Evolutionary conservation across 2,113 vertebrate genomes (phyloP).

Genomic region (Crypturellus undulatus): DNA sequence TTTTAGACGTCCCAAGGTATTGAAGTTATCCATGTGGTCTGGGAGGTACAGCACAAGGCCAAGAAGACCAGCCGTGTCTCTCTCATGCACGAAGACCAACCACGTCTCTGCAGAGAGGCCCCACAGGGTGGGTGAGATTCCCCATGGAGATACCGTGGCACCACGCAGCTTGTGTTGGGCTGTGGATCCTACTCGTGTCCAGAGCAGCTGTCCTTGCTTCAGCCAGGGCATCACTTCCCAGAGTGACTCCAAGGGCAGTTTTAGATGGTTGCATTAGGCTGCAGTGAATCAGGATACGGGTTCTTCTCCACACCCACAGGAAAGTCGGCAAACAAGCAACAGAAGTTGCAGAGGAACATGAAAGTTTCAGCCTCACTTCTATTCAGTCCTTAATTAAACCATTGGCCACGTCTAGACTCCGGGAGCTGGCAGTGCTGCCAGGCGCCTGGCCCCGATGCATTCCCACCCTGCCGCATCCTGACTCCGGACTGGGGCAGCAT

Average conservation of each 20-base stretch:
- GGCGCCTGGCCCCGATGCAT: rapidly evolving
- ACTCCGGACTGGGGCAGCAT: rapidly evolving
- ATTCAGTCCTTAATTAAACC: conserved; percentile 42
- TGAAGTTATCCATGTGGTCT: rapidly evolving
- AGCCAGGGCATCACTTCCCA: not conserved
- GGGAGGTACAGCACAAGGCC: not conserved
- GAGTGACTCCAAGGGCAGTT: rapidly evolving
- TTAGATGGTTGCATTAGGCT: rapidly evolving
- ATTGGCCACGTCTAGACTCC: not conserved
- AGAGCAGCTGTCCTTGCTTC: not conserved
- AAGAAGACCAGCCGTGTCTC: not conserved
- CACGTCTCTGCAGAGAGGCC: not conserved
- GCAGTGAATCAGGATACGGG: rapidly evolving
- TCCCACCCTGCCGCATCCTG: not conserved
- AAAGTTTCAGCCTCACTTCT: conserved; percentile 35
- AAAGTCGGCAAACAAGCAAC: conserved; percentile 4
- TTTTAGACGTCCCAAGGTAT: not conserved
- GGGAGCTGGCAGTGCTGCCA: conserved; percentile 19
- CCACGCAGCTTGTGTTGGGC: not conserved
- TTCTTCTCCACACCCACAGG: not conserved
- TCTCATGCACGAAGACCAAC: not conserved
- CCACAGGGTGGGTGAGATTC: rapidly evolving
- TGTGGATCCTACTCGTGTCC: not conserved
- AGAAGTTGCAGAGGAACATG: not conserved
- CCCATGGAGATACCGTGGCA: rapidly evolving